Base-by-base conservation (phyloP, 1,140 invertebrate species). In the Musca vetustissima region DNA sequence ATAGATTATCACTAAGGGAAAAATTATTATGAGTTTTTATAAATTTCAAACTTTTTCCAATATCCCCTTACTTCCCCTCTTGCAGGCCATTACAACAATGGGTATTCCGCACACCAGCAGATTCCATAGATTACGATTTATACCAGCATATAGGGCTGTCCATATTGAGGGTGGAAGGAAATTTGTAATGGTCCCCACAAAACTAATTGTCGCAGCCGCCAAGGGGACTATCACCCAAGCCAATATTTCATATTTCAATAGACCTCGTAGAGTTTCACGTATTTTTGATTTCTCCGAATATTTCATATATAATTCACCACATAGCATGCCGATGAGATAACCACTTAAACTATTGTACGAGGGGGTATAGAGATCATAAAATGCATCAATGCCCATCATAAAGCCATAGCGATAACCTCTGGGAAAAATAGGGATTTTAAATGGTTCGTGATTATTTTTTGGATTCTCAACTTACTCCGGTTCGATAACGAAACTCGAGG, bases 401-500 rank as follows among this genome's bases (percentile, higher is more conserved):
- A 71, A 76, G 19, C 77, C 69, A 70, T 75, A 82, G 6, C 79
- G 76, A 67, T 76, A 77, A 4, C 70, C 76, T 68, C 80, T 82
- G 11, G 4, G 8, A 21, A 24, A 32, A 32, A 32, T 32, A 32
- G 9, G 3, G 3, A 32, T 32, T 32, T 32, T 32, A 3, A 3
- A n/a, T n/a, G 3, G 11, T 15, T 36, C 55, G 4, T 43, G 9
- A 71, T 48, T 21, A 9, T 32, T 17, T 53, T 21, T 14, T 66
- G 49, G 3, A n/a, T n/a, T n/a, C 28, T 8, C 36, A 22, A 78
- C 82, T 83, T 70, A 87, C 85, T 83, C 79, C 67, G 84, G 85
- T 52, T 82, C 83, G 50, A 85, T 80, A 17, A 85, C 75, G 73
- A 86, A 85, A 13, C 84, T 81, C 2, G 82, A 84, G 0, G 83